Base-by-base conservation (phyloP, 1,140 invertebrate genomes). In the Lanistes nyassanus region DNA sequence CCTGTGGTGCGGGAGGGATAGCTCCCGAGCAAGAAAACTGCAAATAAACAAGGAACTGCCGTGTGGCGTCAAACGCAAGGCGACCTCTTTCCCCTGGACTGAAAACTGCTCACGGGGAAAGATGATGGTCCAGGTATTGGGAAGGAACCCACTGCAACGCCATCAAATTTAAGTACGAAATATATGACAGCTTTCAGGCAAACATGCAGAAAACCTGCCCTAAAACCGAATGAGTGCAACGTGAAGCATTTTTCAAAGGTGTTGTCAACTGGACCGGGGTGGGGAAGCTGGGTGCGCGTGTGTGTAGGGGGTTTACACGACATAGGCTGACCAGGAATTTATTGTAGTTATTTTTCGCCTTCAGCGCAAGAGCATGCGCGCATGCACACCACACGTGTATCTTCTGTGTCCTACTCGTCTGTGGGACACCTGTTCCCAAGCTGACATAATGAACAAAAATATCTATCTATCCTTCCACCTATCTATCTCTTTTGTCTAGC, bases 401-500 rank as follows among this genome's bases (percentile, higher is more conserved):
- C 29, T 69, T 64, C 62, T 64, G 13, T 42, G 29, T 36, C 65
- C 37, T 1, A 26, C 29, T 55, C 21, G 11, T 58, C 21, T 60
- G n/a, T 62, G n/a, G 31, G 7, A 4, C 55, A 34, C 51, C 51
- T 7, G 21, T 60, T 37, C 47, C 58, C 58, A 21, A 36, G 26
- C 53, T 53, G 19, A 19, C 53, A 21, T 47, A 36, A 9, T 47
- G 39, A 6, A 31, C 23, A 9, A 39, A 64, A 7, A 36, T 71
- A 21, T 71, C 69, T 55, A 23, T 26, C 56, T 60, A 9, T 73
- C 70, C 60, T 3, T 36, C 56, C 37, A 23, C 42, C 37, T 42
- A 29, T 58, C 70, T 73, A 29, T 60, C 55, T 60, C 58, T 60
- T 23, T n/a, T 23, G n/a, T 23, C 58, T 60, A 23, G 9, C 58